Evolutionary conservation across 2,113 vertebrate genomes (phyloP).

Genomic region (Taurulus bubalis): DNA sequence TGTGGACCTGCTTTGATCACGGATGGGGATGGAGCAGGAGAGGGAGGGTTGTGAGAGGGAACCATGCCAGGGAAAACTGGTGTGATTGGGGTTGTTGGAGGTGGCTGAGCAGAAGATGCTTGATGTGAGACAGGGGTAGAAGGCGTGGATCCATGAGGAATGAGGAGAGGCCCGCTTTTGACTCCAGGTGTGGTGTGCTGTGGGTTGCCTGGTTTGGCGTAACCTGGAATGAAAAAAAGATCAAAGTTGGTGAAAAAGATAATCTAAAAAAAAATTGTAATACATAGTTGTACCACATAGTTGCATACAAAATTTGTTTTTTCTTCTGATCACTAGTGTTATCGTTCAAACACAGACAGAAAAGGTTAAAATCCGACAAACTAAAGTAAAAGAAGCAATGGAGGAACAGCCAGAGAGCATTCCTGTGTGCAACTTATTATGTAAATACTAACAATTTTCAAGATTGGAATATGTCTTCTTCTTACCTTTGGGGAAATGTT

Average conservation of each 20-base stretch:
- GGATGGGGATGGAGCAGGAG: slow-evolving; percentile 82
- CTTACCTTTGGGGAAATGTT: slow-evolving; percentile 58
- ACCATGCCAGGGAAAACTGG: slow-evolving; percentile 90
- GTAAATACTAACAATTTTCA: slow-evolving; percentile 36
- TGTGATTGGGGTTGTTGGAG: slow-evolving; percentile 86
- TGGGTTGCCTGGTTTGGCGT: slow-evolving; percentile 88
- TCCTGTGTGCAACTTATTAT: slow-evolving; percentile 40
- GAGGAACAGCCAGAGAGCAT: slow-evolving; percentile 42
- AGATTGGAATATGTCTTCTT: slow-evolving; percentile 46
- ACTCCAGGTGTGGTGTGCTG: slow-evolving; percentile 81
- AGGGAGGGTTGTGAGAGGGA: slow-evolving; percentile 80
- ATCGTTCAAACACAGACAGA: slow-evolving; percentile 2
- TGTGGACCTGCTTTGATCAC: slow-evolving; percentile 83
- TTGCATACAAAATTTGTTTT: neutral
- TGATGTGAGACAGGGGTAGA: slow-evolving; percentile 86
- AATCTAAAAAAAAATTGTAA: neutral
- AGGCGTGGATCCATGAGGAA: slow-evolving; percentile 90
- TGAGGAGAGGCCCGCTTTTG: slow-evolving; percentile 81
- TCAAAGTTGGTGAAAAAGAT: neutral
- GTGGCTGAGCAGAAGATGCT: slow-evolving; percentile 85
- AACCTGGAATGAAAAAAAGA: slow-evolving; percentile 85
- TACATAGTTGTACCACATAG: neutral
- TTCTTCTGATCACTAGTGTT: slow-evolving; percentile 1
- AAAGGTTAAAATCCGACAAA: slow-evolving; percentile 23
- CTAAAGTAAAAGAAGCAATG: slow-evolving; percentile 24